These are phyloP conservation scores for Tenthredo distinguenda DNA, from an alignment of 2,888 invertebrate species.

Conservation along the genomic window DNA sequence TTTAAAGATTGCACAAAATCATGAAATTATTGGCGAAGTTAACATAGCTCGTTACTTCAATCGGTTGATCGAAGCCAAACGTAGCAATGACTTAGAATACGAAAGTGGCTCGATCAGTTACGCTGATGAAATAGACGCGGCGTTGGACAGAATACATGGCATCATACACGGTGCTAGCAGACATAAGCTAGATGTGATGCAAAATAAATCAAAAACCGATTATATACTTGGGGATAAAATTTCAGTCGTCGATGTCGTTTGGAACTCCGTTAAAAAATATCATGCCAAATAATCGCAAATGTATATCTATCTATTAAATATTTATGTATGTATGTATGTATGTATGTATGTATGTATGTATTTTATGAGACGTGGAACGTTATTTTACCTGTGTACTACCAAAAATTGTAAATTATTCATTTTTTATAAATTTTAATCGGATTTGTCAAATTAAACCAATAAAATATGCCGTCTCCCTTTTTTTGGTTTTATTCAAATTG, in stretches of 20 bases:
- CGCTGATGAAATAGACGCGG: constrained; percentile 69
- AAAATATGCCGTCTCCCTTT: background rate
- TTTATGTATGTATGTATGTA: background rate
- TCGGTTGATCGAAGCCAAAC: constrained; percentile 70
- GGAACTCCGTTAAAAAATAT: constrained; percentile 36
- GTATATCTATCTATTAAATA: background rate
- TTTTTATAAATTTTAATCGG: background rate
- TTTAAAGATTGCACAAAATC: constrained; percentile 61
- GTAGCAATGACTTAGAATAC: constrained; percentile 67
- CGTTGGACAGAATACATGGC: constrained; percentile 68
- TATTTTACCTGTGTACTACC: background rate
- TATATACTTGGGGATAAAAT: constrained; percentile 67
- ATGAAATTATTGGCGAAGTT: constrained; percentile 70
- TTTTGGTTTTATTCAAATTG: background rate
- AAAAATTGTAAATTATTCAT: background rate
- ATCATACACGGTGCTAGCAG: constrained; percentile 53
- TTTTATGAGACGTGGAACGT: background rate
- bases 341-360: background rate
- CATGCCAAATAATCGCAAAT: background rate
- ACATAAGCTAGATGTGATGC: constrained; percentile 39
- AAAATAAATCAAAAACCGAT: constrained; percentile 57
- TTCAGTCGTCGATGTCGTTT: constrained; percentile 71
- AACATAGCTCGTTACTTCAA: constrained; percentile 75
- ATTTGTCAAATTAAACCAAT: background rate
- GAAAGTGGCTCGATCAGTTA: constrained; percentile 69